Percentiles rank a stretch among this genome's conserved stretches.
phyloP scores from a whole-genome alignment of 1,140 invertebrate species.

The Listronotus bonariensis region DNA sequence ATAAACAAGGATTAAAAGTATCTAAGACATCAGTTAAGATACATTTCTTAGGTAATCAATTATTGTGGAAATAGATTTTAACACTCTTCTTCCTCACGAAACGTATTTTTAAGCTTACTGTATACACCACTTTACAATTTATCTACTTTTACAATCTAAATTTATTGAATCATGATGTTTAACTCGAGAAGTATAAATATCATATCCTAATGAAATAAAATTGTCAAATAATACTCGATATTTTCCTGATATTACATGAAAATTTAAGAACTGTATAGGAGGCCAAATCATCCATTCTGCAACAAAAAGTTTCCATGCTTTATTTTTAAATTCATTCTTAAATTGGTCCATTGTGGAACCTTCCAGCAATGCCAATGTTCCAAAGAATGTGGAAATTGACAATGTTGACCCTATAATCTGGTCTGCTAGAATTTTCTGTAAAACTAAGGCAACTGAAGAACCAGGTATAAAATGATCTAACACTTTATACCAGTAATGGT shows the following conservation, averaged over 20 bases:
- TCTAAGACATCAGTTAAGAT: too few species aligned
- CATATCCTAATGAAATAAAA: constrained; percentile 86
- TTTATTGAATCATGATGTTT: constrained; percentile 61
- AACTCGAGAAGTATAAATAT: constrained; percentile 87
- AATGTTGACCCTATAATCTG: constrained; percentile 88
- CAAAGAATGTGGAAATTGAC: constrained; percentile 80
- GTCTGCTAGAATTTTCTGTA: constrained; percentile 86
- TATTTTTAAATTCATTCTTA: constrained; percentile 67
- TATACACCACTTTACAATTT: too few species aligned
- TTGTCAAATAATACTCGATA: constrained; percentile 92
- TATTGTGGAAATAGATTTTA: too few species aligned
- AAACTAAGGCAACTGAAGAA: constrained; percentile 68
- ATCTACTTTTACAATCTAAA: too few species aligned
- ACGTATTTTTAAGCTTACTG: too few species aligned
- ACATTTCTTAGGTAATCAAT: too few species aligned
- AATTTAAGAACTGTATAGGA: constrained; percentile 83
- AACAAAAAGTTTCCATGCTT: constrained; percentile 77
- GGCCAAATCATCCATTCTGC: constrained; percentile 87
- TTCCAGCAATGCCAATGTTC: constrained; percentile 76
- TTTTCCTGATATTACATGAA: constrained; percentile 81
- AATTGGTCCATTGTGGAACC: constrained; percentile 56
- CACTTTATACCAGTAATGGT: constrained; percentile 82
- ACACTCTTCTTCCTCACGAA: too few species aligned
- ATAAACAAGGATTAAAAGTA: too few species aligned
- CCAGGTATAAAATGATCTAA: constrained; percentile 74